Evolutionary conservation across 2,888 invertebrate genomes (phyloP).

Genomic region (Xestia xanthographa): DNA sequence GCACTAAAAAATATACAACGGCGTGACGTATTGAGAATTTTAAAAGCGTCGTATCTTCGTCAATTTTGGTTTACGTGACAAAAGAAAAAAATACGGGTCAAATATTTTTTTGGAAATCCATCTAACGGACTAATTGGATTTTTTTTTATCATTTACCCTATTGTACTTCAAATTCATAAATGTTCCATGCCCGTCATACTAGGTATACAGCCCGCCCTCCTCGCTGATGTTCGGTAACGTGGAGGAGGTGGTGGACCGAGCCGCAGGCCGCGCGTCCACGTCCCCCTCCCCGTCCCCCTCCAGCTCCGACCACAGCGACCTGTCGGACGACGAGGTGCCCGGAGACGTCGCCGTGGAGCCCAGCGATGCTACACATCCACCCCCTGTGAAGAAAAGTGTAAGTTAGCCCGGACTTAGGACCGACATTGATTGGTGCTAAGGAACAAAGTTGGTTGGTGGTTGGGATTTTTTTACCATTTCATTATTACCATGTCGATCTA

Average conservation of each 20-base stretch:
- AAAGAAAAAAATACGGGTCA: too few relatives aligned
- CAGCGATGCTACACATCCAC: conserved; percentile 69
- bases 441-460: neutral
- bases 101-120: too few relatives aligned
- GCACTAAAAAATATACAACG: too few relatives aligned
- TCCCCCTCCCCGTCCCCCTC: conserved; percentile 95
- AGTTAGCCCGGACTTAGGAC: conserved; percentile 54
- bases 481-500: neutral
- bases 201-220: conserved; percentile 97
- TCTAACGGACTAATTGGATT: too few relatives aligned
- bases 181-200: neutral
- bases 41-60: too few relatives aligned
- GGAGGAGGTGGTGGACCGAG: conserved; percentile 82
- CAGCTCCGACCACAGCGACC: conserved; percentile 88
- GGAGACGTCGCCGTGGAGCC: conserved; percentile 67
- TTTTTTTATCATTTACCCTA: too few relatives aligned
- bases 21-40: too few relatives aligned
- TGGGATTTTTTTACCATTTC: neutral
- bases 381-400: conserved; percentile 86
- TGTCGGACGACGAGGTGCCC: conserved; percentile 85
- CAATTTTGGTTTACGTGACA: too few relatives aligned
- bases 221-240: conserved; percentile 96
- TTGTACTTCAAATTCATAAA: neutral
- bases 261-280: conserved; percentile 88
- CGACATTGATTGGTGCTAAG: neutral